Base-by-base conservation (phyloP, 2,888 invertebrate genomes). In the Amphipyra tragopoginis region DNA sequence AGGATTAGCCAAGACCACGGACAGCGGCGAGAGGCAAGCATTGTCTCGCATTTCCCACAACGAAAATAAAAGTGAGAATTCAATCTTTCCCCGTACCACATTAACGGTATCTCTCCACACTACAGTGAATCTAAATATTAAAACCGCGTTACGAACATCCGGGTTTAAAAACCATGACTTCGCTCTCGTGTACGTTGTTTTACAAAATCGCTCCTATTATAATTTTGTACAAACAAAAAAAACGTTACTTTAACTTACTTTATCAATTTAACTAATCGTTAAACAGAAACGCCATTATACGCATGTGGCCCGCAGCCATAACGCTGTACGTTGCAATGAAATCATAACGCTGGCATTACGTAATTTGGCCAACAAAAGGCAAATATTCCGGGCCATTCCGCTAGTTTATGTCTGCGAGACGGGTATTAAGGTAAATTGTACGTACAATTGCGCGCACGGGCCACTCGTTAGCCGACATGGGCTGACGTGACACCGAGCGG, bases 341-440 rank as follows among this genome's bases (percentile, higher is more conserved):
- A 91, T 86, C 88, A 91, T 92, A 90, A 90, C 86, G 86, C 79
- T 81, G 79, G 85, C 85, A 88, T 92, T 92, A 91, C 87, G 87
- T 92, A 91, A 92, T 92, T 91, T 90, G 89, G 86, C 86, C 85
- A 90, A 89, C 90, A 90, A 92, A 89, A 91, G 88, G 90, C 90
- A 87, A 91, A 91, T 90, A 90, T 87, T 88, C 84, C 83, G 78
- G 82, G 84, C 87, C 83, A 90, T 90, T 90, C 87, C 80, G 87
- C 89, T 92, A 90, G 89, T 93, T 93, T 91, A 92, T 91, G 89
- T 90, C 85, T 85, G 86, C 83, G 89, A 87, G 87, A 87, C 86
- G 86, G 85, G 89, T 89, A 92, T 93, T 93, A 93, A 93, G 88
- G 92, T 93, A 93, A 93, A 93, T 91, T 90, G 93, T 91, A 79